These are phyloP conservation scores for Peromyscus attwateri DNA, from an alignment of 2,797 vertebrate species.

Conservation along the genomic window DNA sequence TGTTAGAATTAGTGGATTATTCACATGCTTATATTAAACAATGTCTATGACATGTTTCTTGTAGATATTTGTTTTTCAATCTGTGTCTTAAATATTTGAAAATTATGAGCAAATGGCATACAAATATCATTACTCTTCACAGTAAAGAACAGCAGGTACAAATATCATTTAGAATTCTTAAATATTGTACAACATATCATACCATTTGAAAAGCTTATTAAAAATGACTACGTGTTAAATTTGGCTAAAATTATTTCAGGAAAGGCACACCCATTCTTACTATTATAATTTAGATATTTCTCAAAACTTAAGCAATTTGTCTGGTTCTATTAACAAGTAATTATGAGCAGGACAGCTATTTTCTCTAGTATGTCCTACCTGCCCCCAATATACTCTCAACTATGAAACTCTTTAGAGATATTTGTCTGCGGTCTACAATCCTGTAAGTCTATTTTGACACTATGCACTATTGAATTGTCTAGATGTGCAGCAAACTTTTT, in stretches of 20 bases:
- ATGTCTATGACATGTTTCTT: neutral
- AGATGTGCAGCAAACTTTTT: neutral
- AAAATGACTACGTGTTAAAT: neutral
- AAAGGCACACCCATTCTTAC: neutral
- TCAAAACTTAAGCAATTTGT: neutral
- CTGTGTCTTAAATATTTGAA: neutral
- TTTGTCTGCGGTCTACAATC: neutral
- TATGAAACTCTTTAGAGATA: neutral
- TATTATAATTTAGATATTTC: neutral
- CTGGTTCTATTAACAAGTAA: neutral
- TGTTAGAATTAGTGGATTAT: neutral
- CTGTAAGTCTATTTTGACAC: neutral
- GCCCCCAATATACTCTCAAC: neutral
- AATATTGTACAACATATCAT: fast-evolving
- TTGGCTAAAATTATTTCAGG: neutral
- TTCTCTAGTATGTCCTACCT: neutral
- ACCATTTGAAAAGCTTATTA: neutral
- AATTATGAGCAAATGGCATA: neutral
- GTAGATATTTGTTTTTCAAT: neutral
- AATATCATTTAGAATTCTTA: neutral
- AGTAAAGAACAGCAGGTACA: neutral
- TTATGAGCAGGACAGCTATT: neutral
- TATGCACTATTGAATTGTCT: neutral
- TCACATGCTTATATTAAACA: too few species aligned
- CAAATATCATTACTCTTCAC: neutral